These are phyloP conservation scores for Scaptomyza tumidula DNA, from an alignment of 2,888 invertebrate genomes.

Conservation along the genomic window DNA sequence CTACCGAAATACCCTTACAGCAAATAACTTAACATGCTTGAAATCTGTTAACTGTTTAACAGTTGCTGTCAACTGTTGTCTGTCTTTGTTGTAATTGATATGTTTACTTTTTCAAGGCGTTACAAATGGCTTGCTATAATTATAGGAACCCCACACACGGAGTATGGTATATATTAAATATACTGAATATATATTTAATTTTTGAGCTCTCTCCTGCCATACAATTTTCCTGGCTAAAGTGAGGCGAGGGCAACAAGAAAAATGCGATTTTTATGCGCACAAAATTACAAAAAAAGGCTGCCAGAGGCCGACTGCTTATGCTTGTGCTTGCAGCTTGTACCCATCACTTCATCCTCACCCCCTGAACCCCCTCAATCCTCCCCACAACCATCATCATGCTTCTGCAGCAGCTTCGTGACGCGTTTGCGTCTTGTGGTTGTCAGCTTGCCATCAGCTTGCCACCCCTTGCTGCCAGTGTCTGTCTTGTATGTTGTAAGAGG, in stretches of 20 bases:
- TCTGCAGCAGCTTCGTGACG: slow-evolving; percentile 31
- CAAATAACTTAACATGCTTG: too few relatives aligned
- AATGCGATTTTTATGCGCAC: slow-evolving; percentile 71
- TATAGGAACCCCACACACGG: background rate
- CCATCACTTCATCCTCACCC: background rate
- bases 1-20: slow-evolving; percentile 25
- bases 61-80: background rate
- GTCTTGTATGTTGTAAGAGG: slow-evolving; percentile 17
- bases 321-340: background rate
- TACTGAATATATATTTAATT: slow-evolving; percentile 44
- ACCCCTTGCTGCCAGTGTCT: slow-evolving; percentile 4
- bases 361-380: background rate
- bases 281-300: slow-evolving; percentile 62
- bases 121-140: slow-evolving; percentile 9
- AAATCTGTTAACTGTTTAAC: background rate
- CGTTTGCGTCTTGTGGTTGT: slow-evolving; percentile 60
- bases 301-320: slow-evolving; percentile 9
- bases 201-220: slow-evolving; percentile 35
- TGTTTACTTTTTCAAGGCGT: background rate
- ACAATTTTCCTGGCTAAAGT: background rate
- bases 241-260: slow-evolving; percentile 28
- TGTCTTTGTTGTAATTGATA: background rate
- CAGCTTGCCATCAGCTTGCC: slow-evolving; percentile 43
- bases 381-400: too few relatives aligned
- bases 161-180: slow-evolving; percentile 4